Evolutionary conservation across 2,113 vertebrate genomes (phyloP), one percentile per base, ranked within the genome.

Genomic region (Hemichromis elongatus): DNA sequence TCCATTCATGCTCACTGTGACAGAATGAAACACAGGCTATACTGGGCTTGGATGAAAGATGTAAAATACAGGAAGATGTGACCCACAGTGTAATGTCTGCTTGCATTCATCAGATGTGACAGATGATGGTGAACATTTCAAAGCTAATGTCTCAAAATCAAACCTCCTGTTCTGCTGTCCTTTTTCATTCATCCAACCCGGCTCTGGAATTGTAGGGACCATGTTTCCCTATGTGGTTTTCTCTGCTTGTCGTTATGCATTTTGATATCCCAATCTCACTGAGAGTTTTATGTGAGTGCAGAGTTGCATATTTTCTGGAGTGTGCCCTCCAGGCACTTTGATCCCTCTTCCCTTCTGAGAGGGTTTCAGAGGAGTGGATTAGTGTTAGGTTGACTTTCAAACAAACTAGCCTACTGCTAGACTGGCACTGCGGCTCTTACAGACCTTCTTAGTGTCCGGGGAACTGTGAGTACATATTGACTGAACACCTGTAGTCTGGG

Each of bases 331-430:
- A 90, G 84, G 75, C 81, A 35, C 88, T 83, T 40, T 50, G 45
- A 30, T 73, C 70, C 63, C 24, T 78, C 63, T 63, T 42, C 50
- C 61, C 78, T 35, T 86, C 33, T 35, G 90, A 79, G 82, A 85
- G 88, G 73, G 68, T 85, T 85, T 83, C 79, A 70, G 83, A 86
- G 87, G 68, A 87, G 91, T 92, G 92, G 91, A 92, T 95, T 92
- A 94, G 90, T 70, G 83, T 75, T 82, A 45, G 85, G 47, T 83
- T 87, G 87, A 81, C 89, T 91, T 89, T 91, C 91, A 93, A 89
- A 93, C 86, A 92, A 92, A 90, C 83, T 90, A 82, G 50, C 81
- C 57, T 7, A 66, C 66, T 35, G 37, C 79, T 73, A 18, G 77
- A 80, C 79, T 28, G 52, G 42, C 26, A 14, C 83, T 86, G 80